phyloP scores from a whole-genome alignment of 37 sponge, comb jelly and placozoan genomes.

The Aplysina aerophoba region DNA sequence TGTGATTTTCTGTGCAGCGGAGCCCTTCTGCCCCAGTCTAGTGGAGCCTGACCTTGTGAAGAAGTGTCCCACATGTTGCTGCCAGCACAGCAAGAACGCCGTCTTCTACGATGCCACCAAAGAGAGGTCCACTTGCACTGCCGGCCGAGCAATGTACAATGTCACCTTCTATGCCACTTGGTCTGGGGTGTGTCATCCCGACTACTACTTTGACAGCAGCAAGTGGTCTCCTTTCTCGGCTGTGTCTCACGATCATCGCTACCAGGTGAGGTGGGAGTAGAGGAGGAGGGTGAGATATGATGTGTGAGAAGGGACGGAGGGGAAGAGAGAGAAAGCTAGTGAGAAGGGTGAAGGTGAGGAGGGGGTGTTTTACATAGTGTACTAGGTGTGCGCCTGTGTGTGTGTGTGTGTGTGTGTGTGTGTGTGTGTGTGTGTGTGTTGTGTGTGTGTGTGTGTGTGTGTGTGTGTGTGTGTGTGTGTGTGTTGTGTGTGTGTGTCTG shows the following conservation, averaged over 20 bases:
- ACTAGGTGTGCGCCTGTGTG: too few species aligned
- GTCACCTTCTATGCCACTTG: constrained; percentile 11
- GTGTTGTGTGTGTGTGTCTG: too few species aligned
- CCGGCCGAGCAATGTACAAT: constrained; percentile 12
- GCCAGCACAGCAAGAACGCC: constrained; percentile 14
- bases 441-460: too few species aligned
- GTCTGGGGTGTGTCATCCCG: background rate
- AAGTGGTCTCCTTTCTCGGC: constrained; percentile 20
- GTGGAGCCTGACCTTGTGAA: background rate
- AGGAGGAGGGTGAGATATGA: too few species aligned
- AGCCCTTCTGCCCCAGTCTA: background rate
- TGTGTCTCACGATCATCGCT: constrained; percentile 16
- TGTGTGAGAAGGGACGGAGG: too few species aligned
- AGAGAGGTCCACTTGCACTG: constrained; percentile 14
- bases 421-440: too few species aligned
- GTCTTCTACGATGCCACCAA: constrained; percentile 32
- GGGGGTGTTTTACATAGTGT: too few species aligned
- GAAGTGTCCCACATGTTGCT: constrained; percentile 29
- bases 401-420: too few species aligned
- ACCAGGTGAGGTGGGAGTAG: background rate
- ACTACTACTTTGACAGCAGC: constrained; percentile 5
- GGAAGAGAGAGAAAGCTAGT: too few species aligned
- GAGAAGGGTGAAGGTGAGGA: too few species aligned
- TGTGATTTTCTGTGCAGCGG: background rate
- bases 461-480: too few species aligned